Conservation (phyloP, 1,140 invertebrate genomes). For the Ceratina calcarata region DNA sequence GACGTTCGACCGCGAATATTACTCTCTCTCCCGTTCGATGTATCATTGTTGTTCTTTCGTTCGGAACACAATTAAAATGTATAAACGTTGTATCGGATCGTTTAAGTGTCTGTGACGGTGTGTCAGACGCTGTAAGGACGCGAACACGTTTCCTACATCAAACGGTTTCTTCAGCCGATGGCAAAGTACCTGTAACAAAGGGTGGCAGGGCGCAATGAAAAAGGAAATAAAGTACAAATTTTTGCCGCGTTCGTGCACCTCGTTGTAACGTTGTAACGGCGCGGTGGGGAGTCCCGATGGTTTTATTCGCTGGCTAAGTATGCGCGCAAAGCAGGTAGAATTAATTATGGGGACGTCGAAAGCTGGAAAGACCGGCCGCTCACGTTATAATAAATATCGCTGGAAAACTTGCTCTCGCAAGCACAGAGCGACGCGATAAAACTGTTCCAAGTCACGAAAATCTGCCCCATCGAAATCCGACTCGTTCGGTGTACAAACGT, state of each 20-base stretch:
- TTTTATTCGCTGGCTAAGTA: conserved; percentile 35
- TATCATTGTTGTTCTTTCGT: background rate
- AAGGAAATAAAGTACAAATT: too few relatives aligned
- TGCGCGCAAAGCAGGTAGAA: background rate
- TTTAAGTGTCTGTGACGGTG: too few relatives aligned
- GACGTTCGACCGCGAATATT: conserved; percentile 15
- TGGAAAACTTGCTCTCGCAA: background rate
- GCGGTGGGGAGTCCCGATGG: conserved; percentile 10
- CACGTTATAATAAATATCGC: conserved; percentile 22
- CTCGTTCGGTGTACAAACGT: too few relatives aligned
- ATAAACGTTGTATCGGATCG: too few relatives aligned
- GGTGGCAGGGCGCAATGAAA: too few relatives aligned
- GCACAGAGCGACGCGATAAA: too few relatives aligned
- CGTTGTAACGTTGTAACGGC: conserved; percentile 27
- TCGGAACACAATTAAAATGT: background rate
- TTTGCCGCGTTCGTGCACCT: conserved; percentile 18
- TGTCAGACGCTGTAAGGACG: too few relatives aligned
- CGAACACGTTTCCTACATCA: too few relatives aligned
- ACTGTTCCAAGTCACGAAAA: background rate
- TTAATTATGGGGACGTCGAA: conserved; percentile 32
- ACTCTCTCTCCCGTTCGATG: background rate
- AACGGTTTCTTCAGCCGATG: too few relatives aligned
- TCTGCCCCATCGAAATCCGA: background rate
- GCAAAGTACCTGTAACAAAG: too few relatives aligned
- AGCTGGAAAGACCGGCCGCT: background rate